Evolutionary conservation across 2,888 invertebrate genomes (phyloP).

Genomic region (Drosophila austrosaltans): DNA sequence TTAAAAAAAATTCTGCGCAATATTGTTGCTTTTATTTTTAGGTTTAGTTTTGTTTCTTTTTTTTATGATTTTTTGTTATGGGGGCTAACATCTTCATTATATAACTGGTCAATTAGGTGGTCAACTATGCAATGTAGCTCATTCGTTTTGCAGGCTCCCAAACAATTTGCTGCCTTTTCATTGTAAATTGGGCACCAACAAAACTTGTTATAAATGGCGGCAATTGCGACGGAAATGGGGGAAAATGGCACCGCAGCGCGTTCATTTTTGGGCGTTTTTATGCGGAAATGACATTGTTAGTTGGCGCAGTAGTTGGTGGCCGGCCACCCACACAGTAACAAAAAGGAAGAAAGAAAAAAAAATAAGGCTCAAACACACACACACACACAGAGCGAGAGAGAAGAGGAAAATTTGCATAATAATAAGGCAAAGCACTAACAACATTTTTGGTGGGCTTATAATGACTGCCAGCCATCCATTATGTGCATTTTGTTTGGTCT

Average conservation of each 20-base stretch:
- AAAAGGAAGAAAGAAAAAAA: not conserved
- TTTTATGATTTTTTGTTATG: not conserved
- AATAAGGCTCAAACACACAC: not conserved
- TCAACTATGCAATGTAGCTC: constrained; percentile 28
- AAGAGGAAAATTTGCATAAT: constrained; percentile 69
- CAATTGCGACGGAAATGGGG: constrained; percentile 74
- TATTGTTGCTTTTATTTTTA: constrained; percentile 1
- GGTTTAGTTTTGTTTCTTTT: constrained; percentile 15
- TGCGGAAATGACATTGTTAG: constrained; percentile 79
- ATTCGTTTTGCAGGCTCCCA: constrained; percentile 39
- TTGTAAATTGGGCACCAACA: constrained; percentile 45
- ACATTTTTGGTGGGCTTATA: constrained; percentile 38
- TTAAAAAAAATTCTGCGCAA: constrained; percentile 1
- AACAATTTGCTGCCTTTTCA: constrained; percentile 54
- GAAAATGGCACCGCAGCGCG: constrained; percentile 19
- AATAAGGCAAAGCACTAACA: constrained; percentile 58
- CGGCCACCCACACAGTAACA: not conserved
- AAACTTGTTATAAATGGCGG: constrained; percentile 67
- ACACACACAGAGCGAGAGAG: not conserved
- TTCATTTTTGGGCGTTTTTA: constrained; percentile 55
- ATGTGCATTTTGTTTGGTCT: constrained; percentile 59
- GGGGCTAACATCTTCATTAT: constrained; percentile 46
- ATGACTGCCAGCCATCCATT: constrained; percentile 43
- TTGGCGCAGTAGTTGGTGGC: constrained; percentile 34
- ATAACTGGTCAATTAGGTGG: constrained; percentile 58